Conservation (phyloP, 2,113 vertebrate species). For the Sclerurus mexicanus region DNA sequence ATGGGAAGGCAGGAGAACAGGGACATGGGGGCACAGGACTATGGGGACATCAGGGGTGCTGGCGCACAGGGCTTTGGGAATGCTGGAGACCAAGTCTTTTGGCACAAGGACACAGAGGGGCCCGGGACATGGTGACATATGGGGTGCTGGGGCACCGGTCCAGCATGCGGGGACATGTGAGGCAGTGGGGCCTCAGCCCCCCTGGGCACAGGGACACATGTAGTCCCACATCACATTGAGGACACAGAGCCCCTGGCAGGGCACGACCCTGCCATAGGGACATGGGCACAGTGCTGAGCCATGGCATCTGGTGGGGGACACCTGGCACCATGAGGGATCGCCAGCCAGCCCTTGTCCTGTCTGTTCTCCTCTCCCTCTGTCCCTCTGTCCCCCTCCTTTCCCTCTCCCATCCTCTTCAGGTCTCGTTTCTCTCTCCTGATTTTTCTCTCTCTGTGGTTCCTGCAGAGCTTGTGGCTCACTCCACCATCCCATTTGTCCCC, state of each 20-base stretch:
- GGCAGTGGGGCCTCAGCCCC: not conserved
- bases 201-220: accelerated
- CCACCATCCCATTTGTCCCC: accelerated
- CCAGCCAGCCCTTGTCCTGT: not conserved
- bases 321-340: accelerated
- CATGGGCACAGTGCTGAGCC: accelerated
- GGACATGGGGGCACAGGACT: not conserved
- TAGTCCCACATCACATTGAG: accelerated
- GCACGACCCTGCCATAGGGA: not conserved
- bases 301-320: not conserved
- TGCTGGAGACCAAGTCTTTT: not conserved
- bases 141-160: not conserved
- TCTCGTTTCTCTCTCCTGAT: not conserved
- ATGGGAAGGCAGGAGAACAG: accelerated
- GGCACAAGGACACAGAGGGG: not conserved
- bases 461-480: not conserved
- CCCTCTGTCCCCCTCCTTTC: no score
- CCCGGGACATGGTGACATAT: accelerated
- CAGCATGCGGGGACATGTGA: accelerated
- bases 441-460: not conserved
- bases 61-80: not conserved
- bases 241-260: not conserved
- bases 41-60: not conserved
- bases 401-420: not conserved
- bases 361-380: not conserved